A percentile compares a stretch with the other conserved stretches of the same genome.
Conservation (phyloP, 2,797 vertebrate species). For the Fundulus diaphanus region DNA sequence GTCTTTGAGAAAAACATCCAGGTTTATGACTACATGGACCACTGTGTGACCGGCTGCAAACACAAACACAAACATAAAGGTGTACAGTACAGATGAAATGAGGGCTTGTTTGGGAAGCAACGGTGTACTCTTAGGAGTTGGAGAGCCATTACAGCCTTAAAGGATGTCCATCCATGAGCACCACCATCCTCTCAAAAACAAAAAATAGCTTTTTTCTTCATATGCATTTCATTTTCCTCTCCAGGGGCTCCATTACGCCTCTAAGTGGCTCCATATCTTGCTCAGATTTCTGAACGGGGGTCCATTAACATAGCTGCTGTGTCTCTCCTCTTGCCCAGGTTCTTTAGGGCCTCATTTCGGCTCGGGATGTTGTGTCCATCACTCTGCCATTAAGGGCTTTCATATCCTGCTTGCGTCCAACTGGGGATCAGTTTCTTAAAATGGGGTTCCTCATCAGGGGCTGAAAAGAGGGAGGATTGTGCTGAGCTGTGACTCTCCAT, state of each 20-base stretch:
- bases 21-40: conserved; percentile 30
- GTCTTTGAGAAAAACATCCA: conserved; percentile 24
- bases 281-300: conserved; percentile 61
- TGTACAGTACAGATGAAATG: conserved; percentile 39
- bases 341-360: conserved; percentile 68
- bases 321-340: conserved; percentile 59
- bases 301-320: conserved; percentile 64
- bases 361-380: conserved; percentile 67
- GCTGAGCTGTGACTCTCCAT: conserved; percentile 92
- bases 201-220: conserved; percentile 23
- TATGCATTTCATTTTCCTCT: conserved; percentile 70
- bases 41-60: conserved; percentile 28
- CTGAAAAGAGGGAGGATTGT: conserved; percentile 98
- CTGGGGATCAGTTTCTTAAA: conserved; percentile 97
- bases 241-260: conserved; percentile 60
- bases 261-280: conserved; percentile 65
- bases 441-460: conserved; percentile 96
- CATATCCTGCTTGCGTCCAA: conserved; percentile 82
- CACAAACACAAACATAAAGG: conserved; percentile 35
- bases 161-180: conserved; percentile 46
- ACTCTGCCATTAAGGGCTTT: conserved; percentile 74
- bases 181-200: conserved; percentile 33
- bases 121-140: conserved; percentile 21
- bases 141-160: conserved; percentile 38
- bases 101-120: conserved; percentile 49